phyloP scores from a whole-genome alignment of 2,113 vertebrate species.

The Nesoenas mayeri region DNA sequence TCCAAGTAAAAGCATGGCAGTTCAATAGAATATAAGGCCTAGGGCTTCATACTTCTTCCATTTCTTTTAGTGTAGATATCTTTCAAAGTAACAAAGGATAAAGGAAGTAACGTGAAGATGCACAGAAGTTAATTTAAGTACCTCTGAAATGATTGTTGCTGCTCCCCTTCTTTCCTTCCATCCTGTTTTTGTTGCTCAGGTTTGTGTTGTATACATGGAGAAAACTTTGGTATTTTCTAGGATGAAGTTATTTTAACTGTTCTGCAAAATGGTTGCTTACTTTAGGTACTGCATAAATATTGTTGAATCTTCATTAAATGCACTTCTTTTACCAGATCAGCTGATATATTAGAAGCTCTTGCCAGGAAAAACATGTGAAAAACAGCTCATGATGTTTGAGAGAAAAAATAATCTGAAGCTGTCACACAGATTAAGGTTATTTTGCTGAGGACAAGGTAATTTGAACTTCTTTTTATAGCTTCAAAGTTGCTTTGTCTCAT shows the following conservation, averaged over 20 bases:
- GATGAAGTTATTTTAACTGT: not conserved
- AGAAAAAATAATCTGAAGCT: not conserved
- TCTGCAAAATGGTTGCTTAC: not conserved
- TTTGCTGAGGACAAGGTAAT: not conserved
- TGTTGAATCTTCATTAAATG: not conserved
- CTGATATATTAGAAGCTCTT: constrained; percentile 22
- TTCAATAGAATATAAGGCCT: not conserved
- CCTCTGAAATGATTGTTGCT: not conserved
- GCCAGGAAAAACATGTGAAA: constrained; percentile 7
- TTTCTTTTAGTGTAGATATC: not conserved
- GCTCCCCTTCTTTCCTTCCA: not conserved
- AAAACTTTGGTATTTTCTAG: not conserved
- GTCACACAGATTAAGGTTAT: not conserved
- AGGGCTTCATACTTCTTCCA: not conserved
- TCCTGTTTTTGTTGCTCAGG: not conserved
- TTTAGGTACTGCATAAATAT: not conserved
- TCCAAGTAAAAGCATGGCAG: not conserved
- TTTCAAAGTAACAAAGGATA: not conserved
- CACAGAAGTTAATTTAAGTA: not conserved
- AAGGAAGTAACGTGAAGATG: not conserved
- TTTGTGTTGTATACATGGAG: not conserved
- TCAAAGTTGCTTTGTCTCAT: not conserved
- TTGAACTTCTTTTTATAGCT: not conserved
- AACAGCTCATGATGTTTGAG: not conserved
- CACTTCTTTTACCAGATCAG: not conserved